Evolutionary conservation across 2,113 vertebrate species (phyloP).

Genomic region (Engystomops pustulosus): DNA sequence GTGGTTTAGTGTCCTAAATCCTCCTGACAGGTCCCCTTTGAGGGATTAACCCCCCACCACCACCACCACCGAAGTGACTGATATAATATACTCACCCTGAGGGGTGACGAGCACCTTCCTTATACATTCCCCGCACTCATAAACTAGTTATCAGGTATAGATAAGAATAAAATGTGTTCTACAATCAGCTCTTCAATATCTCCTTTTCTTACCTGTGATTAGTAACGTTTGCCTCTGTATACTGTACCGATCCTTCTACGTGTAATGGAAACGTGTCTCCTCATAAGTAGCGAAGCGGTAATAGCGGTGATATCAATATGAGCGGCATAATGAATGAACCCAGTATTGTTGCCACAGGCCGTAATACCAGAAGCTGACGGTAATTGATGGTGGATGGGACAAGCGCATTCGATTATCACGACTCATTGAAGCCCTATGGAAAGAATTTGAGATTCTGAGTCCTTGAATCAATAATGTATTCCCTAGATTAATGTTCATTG

Average conservation of each 20-base stretch:
- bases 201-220: not conserved
- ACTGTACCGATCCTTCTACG: conserved; percentile 11
- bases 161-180: not conserved
- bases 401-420: conserved; percentile 1
- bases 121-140: too few relatives aligned
- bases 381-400: conserved; percentile 39
- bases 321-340: conserved; percentile 44
- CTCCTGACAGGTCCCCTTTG: too few relatives aligned
- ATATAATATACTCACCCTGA: too few relatives aligned
- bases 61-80: too few relatives aligned
- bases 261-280: conserved; percentile 12
- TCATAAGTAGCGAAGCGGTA: conserved; percentile 1
- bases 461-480: not conserved
- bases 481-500: not conserved
- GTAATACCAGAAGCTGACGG: conserved; percentile 34
- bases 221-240: not conserved
- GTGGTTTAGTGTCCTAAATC: too few relatives aligned
- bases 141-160: too few relatives aligned
- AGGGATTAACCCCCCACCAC: too few relatives aligned
- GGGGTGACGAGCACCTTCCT: too few relatives aligned
- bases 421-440: conserved; percentile 15
- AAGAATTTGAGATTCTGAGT: conserved; percentile 28
- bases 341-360: conserved; percentile 39
- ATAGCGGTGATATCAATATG: conserved; percentile 39
- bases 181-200: not conserved